phyloP scores from a whole-genome alignment of 2,888 invertebrate species.

The Cerastoderma edule region DNA sequence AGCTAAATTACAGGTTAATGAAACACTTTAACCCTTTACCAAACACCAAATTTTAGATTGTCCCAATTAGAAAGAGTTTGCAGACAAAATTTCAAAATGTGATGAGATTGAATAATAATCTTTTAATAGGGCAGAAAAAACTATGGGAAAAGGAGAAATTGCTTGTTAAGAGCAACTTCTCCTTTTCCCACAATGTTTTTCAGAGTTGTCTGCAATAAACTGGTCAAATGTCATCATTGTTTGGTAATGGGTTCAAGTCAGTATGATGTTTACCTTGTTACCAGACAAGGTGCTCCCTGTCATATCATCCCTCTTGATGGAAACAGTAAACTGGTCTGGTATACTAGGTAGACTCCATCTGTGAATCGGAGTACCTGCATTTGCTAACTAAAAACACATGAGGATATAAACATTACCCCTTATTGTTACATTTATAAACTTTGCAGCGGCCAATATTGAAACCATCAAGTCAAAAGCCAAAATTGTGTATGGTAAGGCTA shows the following conservation, averaged over 20 bases:
- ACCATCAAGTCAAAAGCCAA: no score
- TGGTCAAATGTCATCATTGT: neutral
- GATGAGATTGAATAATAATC: no score
- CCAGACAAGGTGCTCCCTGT: constrained; percentile 78
- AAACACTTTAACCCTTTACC: no score
- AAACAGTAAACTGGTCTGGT: constrained; percentile 66
- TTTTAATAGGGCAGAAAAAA: no score
- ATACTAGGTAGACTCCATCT: constrained; percentile 72
- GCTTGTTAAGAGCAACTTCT: neutral
- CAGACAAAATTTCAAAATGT: neutral
- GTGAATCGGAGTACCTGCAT: constrained; percentile 73
- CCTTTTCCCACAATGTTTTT: neutral
- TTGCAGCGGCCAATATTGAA: no score
- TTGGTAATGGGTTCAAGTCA: no score
- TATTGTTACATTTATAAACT: no score
- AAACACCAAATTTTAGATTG: no score
- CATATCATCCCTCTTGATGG: constrained; percentile 79
- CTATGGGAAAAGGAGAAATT: neutral
- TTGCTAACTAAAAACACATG: constrained; percentile 71
- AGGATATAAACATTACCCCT: no score
- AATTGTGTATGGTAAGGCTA: no score
- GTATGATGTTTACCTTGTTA: constrained; percentile 71
- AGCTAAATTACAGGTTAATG: no score
- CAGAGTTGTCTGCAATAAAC: neutral
- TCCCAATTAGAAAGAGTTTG: neutral